Percentiles rank a stretch among this genome's conserved stretches.
phyloP scores from a whole-genome alignment of 2,888 invertebrate species.

The Xylota sylvarum region DNA sequence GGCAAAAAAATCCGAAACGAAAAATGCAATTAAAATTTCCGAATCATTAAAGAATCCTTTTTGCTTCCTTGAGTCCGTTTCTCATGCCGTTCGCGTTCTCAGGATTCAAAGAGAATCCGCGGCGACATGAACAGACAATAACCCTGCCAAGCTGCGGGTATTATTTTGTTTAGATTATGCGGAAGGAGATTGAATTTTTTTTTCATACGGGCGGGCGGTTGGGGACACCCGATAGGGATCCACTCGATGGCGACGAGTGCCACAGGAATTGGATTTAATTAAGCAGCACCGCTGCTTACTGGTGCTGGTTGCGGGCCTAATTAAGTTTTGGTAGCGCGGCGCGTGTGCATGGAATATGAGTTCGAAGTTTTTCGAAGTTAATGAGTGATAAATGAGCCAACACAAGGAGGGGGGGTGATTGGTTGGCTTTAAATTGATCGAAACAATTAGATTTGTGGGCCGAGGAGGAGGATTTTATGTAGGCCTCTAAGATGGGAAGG shows the following conservation, averaged over 20 bases:
- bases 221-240: not conserved
- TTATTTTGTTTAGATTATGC: constrained; percentile 10
- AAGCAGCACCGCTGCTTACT: constrained; percentile 23
- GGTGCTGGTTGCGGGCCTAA: constrained; percentile 39
- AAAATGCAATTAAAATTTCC: constrained; percentile 29
- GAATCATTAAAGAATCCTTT: constrained; percentile 19
- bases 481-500: not conserved
- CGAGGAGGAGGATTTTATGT: not conserved
- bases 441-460: constrained; percentile 3
- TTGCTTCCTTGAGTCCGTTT: constrained; percentile 9
- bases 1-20: too few relatives aligned
- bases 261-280: constrained; percentile 42
- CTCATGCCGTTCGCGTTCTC: not conserved
- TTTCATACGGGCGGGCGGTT: not conserved
- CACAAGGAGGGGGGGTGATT: constrained; percentile 15
- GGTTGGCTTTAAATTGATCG: constrained; percentile 28
- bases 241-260: not conserved
- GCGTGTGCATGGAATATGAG: constrained; percentile 40
- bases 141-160: constrained; percentile 15
- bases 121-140: not conserved
- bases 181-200: not conserved
- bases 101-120: not conserved
- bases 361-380: constrained; percentile 26
- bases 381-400: constrained; percentile 34
- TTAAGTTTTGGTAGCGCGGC: constrained; percentile 38